These are phyloP conservation scores for Mylabris phalerata DNA, from an alignment of 1,140 invertebrate species.

Conservation along the genomic window DNA sequence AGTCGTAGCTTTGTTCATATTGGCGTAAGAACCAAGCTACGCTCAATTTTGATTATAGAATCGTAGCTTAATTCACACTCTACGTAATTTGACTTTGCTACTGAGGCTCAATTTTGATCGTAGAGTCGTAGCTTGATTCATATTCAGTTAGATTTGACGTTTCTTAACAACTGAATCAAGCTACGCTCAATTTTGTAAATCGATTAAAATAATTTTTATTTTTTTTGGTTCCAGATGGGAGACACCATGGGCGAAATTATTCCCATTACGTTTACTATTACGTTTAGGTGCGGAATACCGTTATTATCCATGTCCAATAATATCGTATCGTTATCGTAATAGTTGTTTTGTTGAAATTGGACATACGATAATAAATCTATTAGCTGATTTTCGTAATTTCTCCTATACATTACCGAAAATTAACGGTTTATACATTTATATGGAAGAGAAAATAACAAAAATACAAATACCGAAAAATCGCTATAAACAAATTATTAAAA, in stretches of 20 bases:
- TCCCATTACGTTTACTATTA: conserved; percentile 70
- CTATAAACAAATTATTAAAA: conserved; percentile 77
- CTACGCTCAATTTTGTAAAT: no score
- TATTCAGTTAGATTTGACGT: no score
- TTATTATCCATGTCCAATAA: conserved; percentile 81
- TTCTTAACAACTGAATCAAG: no score
- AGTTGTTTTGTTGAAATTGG: conserved; percentile 84
- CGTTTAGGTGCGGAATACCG: conserved; percentile 79
- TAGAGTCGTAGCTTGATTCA: no score
- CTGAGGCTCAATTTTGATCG: no score
- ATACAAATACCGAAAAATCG: conserved; percentile 75
- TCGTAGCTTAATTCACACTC: no score
- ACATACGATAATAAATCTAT: conserved; percentile 83
- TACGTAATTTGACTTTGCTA: no score
- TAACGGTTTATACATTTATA: conserved; percentile 71
- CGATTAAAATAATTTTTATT: neutral
- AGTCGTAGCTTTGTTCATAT: no score
- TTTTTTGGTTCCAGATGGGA: conserved; percentile 55
- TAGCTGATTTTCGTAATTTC: conserved; percentile 84
- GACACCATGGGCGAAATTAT: conserved; percentile 80
- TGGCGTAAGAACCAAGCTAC: no score
- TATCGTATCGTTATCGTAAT: conserved; percentile 72
- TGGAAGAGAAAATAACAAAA: conserved; percentile 76
- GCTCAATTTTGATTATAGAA: no score
- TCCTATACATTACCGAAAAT: conserved; percentile 76